phyloP scores from a whole-genome alignment of 1,140 invertebrate genomes.

The Spodoptera litura region DNA sequence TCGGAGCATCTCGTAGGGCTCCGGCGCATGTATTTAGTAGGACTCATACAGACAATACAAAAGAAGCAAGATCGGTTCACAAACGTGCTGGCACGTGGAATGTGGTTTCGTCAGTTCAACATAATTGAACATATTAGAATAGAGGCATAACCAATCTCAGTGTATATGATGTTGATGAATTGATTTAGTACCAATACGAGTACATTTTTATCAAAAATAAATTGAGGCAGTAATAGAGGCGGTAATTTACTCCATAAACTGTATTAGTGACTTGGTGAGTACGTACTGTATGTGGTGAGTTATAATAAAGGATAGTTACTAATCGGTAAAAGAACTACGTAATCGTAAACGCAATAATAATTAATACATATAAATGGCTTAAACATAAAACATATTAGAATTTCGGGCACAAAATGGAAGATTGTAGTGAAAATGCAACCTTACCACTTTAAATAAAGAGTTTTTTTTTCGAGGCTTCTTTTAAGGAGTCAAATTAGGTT shows the following conservation, averaged over 20 bases:
- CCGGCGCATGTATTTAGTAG: slow-evolving; percentile 39
- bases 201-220: too few species aligned
- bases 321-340: too few species aligned
- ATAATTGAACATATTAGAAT: slow-evolving; percentile 61
- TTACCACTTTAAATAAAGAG: too few species aligned
- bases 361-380: too few species aligned
- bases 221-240: too few species aligned
- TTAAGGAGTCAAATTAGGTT: background rate
- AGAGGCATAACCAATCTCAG: slow-evolving; percentile 26
- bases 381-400: too few species aligned
- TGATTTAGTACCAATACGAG: too few species aligned
- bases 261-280: too few species aligned
- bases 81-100: slow-evolving; percentile 62
- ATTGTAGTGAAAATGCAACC: background rate
- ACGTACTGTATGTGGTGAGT: too few species aligned
- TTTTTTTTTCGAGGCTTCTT: background rate
- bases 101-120: slow-evolving; percentile 59
- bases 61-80: slow-evolving; percentile 57
- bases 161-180: background rate
- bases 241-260: too few species aligned
- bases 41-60: slow-evolving; percentile 50
- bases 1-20: slow-evolving; percentile 1
- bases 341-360: too few species aligned
- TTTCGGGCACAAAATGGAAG: background rate
- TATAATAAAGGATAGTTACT: too few species aligned